Conservation (phyloP, 2,797 vertebrate species). For the Sylvia borin region DNA sequence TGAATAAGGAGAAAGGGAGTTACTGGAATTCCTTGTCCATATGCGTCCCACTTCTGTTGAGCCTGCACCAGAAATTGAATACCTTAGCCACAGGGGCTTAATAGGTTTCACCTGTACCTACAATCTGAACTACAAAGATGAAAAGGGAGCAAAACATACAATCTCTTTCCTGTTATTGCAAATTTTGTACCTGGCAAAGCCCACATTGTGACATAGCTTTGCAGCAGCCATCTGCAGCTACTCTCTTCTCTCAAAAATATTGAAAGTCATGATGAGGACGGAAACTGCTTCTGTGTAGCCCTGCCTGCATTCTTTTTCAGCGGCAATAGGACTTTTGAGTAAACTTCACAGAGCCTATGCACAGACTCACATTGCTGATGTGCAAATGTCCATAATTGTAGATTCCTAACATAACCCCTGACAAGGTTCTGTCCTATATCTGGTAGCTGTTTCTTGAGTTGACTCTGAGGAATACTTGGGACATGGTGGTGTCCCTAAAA, state of each 20-base stretch:
- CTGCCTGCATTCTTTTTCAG: neutral
- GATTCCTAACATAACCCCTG: neutral
- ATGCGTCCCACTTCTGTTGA: neutral
- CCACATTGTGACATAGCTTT: neutral
- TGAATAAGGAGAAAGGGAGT: slow-evolving; percentile 4
- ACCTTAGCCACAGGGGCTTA: slow-evolving; percentile 24
- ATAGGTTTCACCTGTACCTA: slow-evolving; percentile 47
- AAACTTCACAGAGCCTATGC: neutral
- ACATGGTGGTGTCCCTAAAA: neutral
- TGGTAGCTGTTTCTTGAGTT: neutral
- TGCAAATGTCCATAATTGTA: neutral
- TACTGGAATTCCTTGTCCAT: slow-evolving; percentile 33
- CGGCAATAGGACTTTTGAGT: neutral
- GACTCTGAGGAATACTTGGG: neutral
- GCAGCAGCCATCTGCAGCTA: neutral
- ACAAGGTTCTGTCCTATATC: neutral
- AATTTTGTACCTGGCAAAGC: slow-evolving; percentile 39
- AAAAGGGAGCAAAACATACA: slow-evolving; percentile 27
- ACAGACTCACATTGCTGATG: neutral
- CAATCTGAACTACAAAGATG: neutral
- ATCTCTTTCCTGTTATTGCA: slow-evolving; percentile 40
- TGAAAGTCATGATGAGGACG: neutral
- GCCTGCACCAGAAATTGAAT: neutral
- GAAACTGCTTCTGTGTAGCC: neutral
- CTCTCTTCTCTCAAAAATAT: neutral